phyloP scores from a whole-genome alignment of 2,888 invertebrate genomes.

The Euphydryas editha region DNA sequence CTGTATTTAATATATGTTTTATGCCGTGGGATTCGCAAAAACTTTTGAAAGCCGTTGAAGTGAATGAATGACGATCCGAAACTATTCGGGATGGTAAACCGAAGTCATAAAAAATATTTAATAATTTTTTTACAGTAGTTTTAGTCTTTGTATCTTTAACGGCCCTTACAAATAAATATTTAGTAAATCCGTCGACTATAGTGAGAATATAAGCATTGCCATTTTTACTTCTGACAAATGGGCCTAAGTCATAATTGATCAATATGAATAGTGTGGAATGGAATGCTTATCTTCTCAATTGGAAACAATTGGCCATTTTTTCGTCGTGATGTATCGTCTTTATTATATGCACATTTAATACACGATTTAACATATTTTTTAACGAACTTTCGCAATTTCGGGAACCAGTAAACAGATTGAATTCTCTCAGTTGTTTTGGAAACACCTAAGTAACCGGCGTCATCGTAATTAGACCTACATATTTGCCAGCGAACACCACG shows the following conservation, averaged over 20 bases:
- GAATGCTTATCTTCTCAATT: conserved; percentile 56
- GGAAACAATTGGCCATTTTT: conserved; percentile 55
- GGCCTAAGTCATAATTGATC: conserved; percentile 62
- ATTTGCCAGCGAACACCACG: conserved; percentile 48
- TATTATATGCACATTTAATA: conserved; percentile 55
- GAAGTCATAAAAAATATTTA: too few relatives aligned
- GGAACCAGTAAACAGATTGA: conserved; percentile 59
- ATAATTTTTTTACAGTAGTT: too few relatives aligned
- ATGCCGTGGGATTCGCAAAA: conserved; percentile 48
- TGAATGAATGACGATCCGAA: conserved; percentile 61
- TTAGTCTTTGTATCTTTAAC: too few relatives aligned
- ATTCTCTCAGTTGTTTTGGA: conserved; percentile 53
- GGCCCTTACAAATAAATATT: too few relatives aligned
- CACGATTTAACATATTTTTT: conserved; percentile 60
- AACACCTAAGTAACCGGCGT: conserved; percentile 56
- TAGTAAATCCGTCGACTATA: conserved; percentile 58
- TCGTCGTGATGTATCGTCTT: conserved; percentile 43
- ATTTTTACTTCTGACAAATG: conserved; percentile 52
- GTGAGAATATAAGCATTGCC: conserved; percentile 54
- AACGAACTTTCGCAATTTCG: conserved; percentile 55
- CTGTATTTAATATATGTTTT: conserved; percentile 46
- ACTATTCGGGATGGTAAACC: conserved; percentile 51
- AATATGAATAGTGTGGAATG: too few relatives aligned
- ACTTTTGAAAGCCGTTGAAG: conserved; percentile 50
- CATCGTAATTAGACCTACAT: conserved; percentile 55